Base-by-base conservation (phyloP, 53 echinoderm and acorn worm genomes). In the Pentamera pediparva region DNA sequence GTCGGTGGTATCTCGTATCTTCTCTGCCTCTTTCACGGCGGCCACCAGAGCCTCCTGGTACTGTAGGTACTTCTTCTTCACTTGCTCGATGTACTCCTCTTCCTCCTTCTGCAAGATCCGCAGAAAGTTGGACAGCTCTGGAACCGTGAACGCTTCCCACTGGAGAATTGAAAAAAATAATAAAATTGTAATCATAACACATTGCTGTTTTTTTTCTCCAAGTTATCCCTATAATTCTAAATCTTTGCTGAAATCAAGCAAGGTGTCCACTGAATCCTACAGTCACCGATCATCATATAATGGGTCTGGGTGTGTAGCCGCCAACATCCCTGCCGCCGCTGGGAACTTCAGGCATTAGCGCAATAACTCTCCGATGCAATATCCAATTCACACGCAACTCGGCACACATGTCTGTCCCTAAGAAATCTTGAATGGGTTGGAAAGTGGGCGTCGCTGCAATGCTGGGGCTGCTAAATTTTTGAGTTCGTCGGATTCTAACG, bases 71-170 rank as follows among this genome's bases (percentile, higher is more conserved):
- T 88, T 90, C 48, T 82, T 78, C 51, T 72, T 52, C 17, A 95
- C 91, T 38, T 84, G 78, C 24, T 79, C 77, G 10, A 95, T 82
- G 69, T 95, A 90, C 35, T 95, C 96, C 72, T 95, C 79, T 76
- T 95, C 90, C 59, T 95, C 96, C 73, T 83, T 95, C 75, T 88
- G 78, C 47, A 95, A 69, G 62, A 95, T 95, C 34, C 80, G 75
- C 3, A 95, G 82, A 40, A 94, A 94, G 77, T 95, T 95, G 75
- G 83, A 63, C 58, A 95, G 64, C 67, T 91, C 91, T 2, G 96
- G 90, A 9, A 85, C 51, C 6, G 82, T 77, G 81, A 91, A 91
- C 0, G 85, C 88, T 69, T 95, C 96, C 96, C 96, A 95, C 96
- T 95, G 78, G 3, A 80, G 39, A 56, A 59, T 12, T 35, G 63